Base-by-base conservation (phyloP, 2,797 vertebrate genomes). In the Chloroceryle amazona region DNA sequence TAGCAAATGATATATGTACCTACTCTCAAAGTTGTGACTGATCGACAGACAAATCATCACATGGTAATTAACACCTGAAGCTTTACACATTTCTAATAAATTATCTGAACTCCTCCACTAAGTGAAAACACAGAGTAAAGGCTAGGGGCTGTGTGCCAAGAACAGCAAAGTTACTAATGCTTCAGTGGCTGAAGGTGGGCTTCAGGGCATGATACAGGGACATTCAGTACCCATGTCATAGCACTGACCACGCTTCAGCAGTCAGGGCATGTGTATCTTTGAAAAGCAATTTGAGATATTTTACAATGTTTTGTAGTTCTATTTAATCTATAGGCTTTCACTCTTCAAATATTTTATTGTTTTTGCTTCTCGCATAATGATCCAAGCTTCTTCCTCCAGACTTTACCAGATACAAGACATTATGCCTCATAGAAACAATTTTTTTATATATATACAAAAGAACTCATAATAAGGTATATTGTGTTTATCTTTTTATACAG, bases 151-250 rank as follows among this genome's bases (percentile, higher is more conserved):
- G 4, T 61, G 19, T 78, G 21, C 11, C 52, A 72, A 33, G 57
- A 78, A 22, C 18, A 9, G 4, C 4, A 14, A 88, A 58, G 19
- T 65, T 74, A 39, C 28, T 63, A 51, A 52, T 49, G 68, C 65
- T 70, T 63, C 22, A 12, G 19, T 31, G 26, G 21, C 28, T 71
- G 57, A 49, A 90, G 61, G 52, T 88, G 41, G 19, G 49, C 29
- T 60, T 61, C 65, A 58, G 46, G 37, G 57, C 52, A 67, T 13
- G 46, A 7, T 17, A 28, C 6, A 17, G 13, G 41, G 29, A 29
- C 1, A 3, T 13, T 79, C 55, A 72, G 9, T 70, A 11, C 0
- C 0, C 28, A 63, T 0, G 0, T 71, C 66, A 71, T 28, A 68
- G 3, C 1, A 1, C 13, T 58, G 28, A 12, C 55, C 47, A 5